phyloP scores from a whole-genome alignment of 1,140 invertebrate genomes.

The Pseudomyrmex cubaensis region DNA sequence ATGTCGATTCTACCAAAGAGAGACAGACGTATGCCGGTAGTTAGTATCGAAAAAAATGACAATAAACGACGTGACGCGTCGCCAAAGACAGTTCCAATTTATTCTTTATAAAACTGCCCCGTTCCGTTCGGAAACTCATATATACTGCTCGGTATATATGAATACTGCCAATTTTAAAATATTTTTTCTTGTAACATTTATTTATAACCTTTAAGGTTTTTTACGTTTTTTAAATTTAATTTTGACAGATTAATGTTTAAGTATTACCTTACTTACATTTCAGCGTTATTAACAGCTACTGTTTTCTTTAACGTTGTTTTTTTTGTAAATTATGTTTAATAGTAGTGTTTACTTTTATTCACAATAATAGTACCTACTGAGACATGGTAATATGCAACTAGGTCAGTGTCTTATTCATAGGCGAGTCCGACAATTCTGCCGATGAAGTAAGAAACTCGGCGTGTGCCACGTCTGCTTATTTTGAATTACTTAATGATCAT shows the following conservation, averaged over 20 bases:
- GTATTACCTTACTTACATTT: too few relatives aligned
- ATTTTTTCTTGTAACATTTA: constrained; percentile 17
- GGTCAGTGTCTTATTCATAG: constrained; percentile 23
- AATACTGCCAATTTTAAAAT: constrained; percentile 9
- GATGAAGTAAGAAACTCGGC: constrained; percentile 52
- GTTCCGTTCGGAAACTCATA: too few relatives aligned
- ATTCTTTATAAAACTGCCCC: constrained; percentile 69
- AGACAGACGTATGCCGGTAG: constrained; percentile 59
- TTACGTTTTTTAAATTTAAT: not conserved
- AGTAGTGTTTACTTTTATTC: too few relatives aligned
- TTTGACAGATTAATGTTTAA: too few relatives aligned
- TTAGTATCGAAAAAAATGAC: constrained; percentile 80
- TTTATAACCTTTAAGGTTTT: constrained; percentile 1
- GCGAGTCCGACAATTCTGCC: constrained; percentile 26
- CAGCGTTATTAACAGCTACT: not conserved
- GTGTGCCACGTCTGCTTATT: constrained; percentile 56
- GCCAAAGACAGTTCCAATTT: constrained; percentile 81
- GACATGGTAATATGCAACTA: too few relatives aligned
- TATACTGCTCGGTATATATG: constrained; percentile 34
- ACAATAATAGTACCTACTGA: too few relatives aligned
- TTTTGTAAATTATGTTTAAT: too few relatives aligned
- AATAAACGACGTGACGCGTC: constrained; percentile 79
- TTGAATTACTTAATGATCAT: constrained; percentile 75
- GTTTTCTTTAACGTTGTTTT: not conserved
- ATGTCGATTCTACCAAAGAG: constrained; percentile 57